Evolutionary conservation across 2,888 invertebrate species (phyloP), one percentile per base, ranked within the genome.

Genomic region (Julus scandinavius): DNA sequence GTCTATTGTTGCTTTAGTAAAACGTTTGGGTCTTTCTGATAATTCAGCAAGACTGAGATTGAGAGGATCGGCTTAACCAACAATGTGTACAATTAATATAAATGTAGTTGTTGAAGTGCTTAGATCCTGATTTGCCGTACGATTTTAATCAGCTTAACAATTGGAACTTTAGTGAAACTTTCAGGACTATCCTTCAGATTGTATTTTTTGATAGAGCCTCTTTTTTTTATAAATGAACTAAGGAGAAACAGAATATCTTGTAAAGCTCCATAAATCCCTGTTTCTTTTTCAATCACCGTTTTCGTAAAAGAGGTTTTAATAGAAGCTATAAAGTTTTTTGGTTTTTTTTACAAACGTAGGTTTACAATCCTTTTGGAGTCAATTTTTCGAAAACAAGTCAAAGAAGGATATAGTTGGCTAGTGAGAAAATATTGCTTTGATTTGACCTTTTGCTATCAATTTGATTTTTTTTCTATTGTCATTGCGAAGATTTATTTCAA

Each of bases 231-330:
- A 80, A 80, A 80, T 80, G 80, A 80, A 80, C 80, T 80, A 80
- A 80, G 80, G 38, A 38, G 80, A 80, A 38, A 80, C 80, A 72
- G 72, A 72, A 72, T 80, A 80, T 80, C 80, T 80, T 38, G 80
- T 20, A 80, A 80, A 80, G 80, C 80, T 13, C 29, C 13, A 80
- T 80, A 80, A 80, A 80, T 80, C 80, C 80, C 80, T 80, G 80
- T 80, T 80, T 80, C 80, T 80, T 80, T 80, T 80, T 80, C 80
- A 80, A 80, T 80, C 80, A 80, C 80, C 29, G 80, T 80, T 80
- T 80, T 80, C 80, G 80, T 38, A 80, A 80, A 80, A 80, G 80
- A 80, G 38, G 29, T 80, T 80, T 80, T 80, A 80, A 80, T 80
- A 80, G 80, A 80, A 80, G 80, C 80, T 80, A 80, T 80, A 80